Conservation (phyloP, 2,888 invertebrate genomes). For the Didymodactylos carnosus region DNA sequence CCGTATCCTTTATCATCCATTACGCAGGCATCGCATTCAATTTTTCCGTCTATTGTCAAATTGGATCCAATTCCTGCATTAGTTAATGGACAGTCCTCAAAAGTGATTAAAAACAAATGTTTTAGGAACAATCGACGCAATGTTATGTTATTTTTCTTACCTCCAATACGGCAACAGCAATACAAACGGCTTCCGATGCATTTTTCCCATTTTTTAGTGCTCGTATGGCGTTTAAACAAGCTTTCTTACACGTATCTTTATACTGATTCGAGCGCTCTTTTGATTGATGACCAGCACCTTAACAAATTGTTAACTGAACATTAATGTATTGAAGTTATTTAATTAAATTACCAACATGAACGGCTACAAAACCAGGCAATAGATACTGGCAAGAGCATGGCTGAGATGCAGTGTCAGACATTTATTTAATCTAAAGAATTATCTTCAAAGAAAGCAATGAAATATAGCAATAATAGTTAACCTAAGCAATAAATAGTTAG, state of each 20-base stretch:
- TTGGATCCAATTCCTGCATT: constrained; percentile 86
- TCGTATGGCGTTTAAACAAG: constrained; percentile 4
- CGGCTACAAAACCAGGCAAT: constrained; percentile 9
- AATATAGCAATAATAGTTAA: no score
- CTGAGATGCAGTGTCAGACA: no score
- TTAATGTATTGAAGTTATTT: neutral
- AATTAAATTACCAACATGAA: constrained; percentile 2
- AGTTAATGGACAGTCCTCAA: constrained; percentile 60
- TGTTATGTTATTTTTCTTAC: neutral
- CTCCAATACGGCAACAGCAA: constrained; percentile 11
- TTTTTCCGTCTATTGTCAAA: constrained; percentile 61
- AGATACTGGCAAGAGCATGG: no score
- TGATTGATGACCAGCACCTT: constrained; percentile 9
- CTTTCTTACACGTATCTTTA: neutral
- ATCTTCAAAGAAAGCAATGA: no score
- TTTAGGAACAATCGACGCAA: neutral
- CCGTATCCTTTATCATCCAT: constrained; percentile 78
- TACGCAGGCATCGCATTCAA: constrained; percentile 86
- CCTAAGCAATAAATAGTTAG: no score
- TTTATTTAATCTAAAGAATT: no score
- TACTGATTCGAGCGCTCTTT: neutral
- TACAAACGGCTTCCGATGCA: constrained; percentile 5
- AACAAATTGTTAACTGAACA: neutral
- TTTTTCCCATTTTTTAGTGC: constrained; percentile 4
- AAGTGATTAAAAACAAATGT: constrained; percentile 45